Base-by-base conservation (phyloP, 2,888 invertebrate genomes). In the Poecilus cupreus region DNA sequence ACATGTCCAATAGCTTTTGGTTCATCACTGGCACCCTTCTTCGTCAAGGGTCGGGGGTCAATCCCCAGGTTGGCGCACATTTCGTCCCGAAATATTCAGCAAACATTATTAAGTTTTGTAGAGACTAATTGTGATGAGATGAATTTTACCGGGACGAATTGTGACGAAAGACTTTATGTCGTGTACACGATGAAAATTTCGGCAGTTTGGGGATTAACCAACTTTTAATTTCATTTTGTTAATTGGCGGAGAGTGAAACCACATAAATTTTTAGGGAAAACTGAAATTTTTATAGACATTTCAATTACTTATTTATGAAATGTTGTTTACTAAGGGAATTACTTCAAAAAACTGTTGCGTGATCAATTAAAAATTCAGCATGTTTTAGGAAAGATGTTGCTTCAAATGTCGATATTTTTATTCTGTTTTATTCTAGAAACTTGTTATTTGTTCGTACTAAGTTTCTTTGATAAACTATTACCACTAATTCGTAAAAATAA, bases 21-120 rank as follows among this genome's bases (percentile, higher is more conserved):
- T 93, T 93, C 87, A 91, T 92, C 79, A 91, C 93, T 11, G 94
- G 93, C 20, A 93, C 93, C 2, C 89, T 94, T 75, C 91, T 94
- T 87, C 91, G 93, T 83, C 93, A 93, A 87, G 92, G 92, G 80
- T 91, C 91, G 18, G 91, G 91, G 75, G 88, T 91, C 83, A 91
- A 91, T 86, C 93, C 93, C 0, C 93, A 90, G 91, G 91, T 91
- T 60, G 24, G 60, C 24, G 26, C 11, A 32, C 32, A 46, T 46
- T 46, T 46, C n/a, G n/a, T 13, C 13, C n/a, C 46, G n/a, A n/a
- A 4, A 10, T 11, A 13, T 46, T 46, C 46, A 46, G 3, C 46
- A n/a, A n/a, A n/a, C n/a, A n/a, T n/a, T n/a, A n/a, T n/a, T n/a
- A n/a, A n/a, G n/a, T 11, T 4, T 13, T n/a, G 0, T 46, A n/a